A percentile compares a stretch with the other conserved stretches of the same genome.
These are phyloP conservation scores for Schrankia costaestrigalis DNA, from an alignment of 2,888 invertebrate species.

Conservation along the genomic window DNA sequence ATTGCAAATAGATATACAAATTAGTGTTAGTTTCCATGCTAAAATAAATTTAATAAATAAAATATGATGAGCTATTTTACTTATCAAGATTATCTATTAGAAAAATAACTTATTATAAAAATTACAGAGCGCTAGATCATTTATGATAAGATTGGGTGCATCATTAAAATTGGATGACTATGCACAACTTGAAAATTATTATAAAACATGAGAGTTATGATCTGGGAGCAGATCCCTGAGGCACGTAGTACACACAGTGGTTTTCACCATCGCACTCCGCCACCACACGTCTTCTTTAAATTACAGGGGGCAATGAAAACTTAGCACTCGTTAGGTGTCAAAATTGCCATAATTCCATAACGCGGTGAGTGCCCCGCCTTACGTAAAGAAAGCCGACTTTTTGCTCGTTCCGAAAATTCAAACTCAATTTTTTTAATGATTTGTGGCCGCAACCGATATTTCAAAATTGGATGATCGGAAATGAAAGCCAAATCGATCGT, in stretches of 20 bases:
- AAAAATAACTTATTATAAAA: conserved; percentile 42
- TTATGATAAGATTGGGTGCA: conserved; percentile 50
- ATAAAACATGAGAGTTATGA: conserved; percentile 68
- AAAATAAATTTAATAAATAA: no score
- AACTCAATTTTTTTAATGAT: conserved; percentile 75
- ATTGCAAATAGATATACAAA: no score
- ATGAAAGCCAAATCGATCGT: conserved; percentile 63
- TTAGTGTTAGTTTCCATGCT: no score
- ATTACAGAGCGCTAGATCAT: conserved; percentile 61
- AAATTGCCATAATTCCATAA: conserved; percentile 78
- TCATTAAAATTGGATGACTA: conserved; percentile 72
- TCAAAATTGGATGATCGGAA: conserved; percentile 72
- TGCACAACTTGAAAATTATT: conserved; percentile 63
- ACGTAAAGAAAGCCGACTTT: conserved; percentile 72
- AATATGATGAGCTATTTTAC: no score
- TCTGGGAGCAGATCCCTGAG: conserved; percentile 46
- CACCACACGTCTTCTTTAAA: conserved; percentile 63
- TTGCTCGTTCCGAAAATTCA: conserved; percentile 61
- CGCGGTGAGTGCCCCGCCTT: conserved; percentile 63
- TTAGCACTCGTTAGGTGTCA: conserved; percentile 79
- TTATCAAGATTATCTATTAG: conserved; percentile 19
- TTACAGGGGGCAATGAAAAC: conserved; percentile 69
- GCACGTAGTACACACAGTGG: conserved; percentile 54
- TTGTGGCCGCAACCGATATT: conserved; percentile 72
- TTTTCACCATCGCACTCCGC: conserved; percentile 39